Conservation (phyloP, 2,888 invertebrate genomes). For the Lycaena phlaeas region DNA sequence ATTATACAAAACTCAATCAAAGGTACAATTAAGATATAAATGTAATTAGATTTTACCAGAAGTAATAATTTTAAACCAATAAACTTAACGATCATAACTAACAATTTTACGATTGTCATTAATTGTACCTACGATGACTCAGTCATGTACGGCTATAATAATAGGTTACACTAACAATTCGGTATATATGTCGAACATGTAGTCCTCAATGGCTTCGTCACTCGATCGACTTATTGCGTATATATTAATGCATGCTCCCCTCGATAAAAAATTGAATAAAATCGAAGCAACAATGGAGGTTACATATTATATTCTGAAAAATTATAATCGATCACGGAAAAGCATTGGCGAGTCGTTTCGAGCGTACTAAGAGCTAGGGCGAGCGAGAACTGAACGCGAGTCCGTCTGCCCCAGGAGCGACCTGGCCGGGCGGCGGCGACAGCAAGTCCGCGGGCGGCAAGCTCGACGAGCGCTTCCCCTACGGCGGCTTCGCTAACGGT, state of each 20-base stretch:
- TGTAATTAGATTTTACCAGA: constrained; percentile 36
- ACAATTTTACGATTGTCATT: constrained; percentile 33
- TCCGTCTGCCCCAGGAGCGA: constrained; percentile 67
- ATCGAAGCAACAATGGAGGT: constrained; percentile 32
- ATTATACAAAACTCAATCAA: constrained; percentile 40
- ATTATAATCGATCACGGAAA: constrained; percentile 10
- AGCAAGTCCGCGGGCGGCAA: constrained; percentile 24
- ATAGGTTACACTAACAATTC: constrained; percentile 54
- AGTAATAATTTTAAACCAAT: constrained; percentile 30
- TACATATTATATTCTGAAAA: constrained; percentile 11
- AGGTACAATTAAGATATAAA: constrained; percentile 24
- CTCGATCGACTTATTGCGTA: constrained; percentile 22
- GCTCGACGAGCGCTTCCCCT: constrained; percentile 30
- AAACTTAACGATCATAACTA: constrained; percentile 29
- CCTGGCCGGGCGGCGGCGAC: constrained; percentile 47
- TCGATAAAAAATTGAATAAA: constrained; percentile 12
- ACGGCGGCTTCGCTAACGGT: constrained; percentile 40
- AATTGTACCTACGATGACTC: constrained; percentile 50
- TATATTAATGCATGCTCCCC: constrained; percentile 8
- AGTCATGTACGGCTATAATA: constrained; percentile 40
- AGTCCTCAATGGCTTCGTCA: constrained; percentile 36
- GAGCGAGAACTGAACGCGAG: constrained; percentile 49
- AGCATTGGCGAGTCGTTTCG: constrained; percentile 12
- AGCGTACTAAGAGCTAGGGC: constrained; percentile 15
- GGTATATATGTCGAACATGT: constrained; percentile 42